phyloP scores from a whole-genome alignment of 2,797 vertebrate species.

The Jordanella pulchra region DNA sequence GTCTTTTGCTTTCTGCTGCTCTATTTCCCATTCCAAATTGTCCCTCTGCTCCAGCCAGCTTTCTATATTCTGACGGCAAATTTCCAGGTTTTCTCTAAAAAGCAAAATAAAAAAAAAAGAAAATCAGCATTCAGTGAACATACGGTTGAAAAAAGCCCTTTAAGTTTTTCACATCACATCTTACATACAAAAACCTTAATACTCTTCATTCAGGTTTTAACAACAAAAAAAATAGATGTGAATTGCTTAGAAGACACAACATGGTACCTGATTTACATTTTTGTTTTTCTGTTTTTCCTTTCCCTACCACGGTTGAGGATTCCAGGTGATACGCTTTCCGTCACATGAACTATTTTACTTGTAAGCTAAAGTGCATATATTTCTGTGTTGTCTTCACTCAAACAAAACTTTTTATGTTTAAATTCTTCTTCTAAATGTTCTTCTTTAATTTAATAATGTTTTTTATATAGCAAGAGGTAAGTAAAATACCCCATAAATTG shows the following conservation, averaged over 20 bases:
- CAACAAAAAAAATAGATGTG: no score
- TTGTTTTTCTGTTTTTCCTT: background rate
- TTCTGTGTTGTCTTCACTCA: background rate
- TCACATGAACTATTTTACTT: background rate
- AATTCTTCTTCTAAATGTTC: background rate
- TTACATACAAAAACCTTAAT: no score
- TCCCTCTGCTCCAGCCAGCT: slow-evolving; percentile 76
- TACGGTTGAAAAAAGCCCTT: background rate
- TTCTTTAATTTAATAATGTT: no score
- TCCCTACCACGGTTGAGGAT: background rate
- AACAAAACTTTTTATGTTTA: background rate
- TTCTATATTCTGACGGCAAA: slow-evolving; percentile 74
- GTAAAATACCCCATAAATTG: no score
- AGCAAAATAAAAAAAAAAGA: slow-evolving; percentile 10
- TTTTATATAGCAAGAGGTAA: no score
- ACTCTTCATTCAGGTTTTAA: no score
- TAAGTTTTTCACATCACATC: background rate
- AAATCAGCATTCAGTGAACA: slow-evolving; percentile 11
- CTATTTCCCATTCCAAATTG: slow-evolving; percentile 71
- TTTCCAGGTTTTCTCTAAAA: slow-evolving; percentile 74
- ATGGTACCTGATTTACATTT: no score
- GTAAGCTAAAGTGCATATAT: background rate
- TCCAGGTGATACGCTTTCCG: background rate
- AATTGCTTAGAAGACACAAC: no score
- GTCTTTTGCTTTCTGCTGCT: slow-evolving; percentile 69